A percentile compares a stretch with the other conserved stretches of the same genome.
phyloP scores from a whole-genome alignment of 1,140 invertebrate species.

The Nymphalis io region DNA sequence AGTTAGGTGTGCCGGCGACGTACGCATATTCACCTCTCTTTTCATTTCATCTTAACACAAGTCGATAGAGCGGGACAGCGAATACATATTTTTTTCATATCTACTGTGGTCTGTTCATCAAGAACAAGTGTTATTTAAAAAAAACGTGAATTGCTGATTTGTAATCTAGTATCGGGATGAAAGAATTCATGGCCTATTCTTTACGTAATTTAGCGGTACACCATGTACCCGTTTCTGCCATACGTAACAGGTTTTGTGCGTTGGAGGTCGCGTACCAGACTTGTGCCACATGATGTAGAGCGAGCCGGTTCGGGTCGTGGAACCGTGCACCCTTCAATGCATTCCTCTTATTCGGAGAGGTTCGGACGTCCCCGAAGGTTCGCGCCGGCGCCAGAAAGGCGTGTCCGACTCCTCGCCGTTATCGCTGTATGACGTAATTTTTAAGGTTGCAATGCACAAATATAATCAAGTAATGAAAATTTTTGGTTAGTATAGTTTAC shows the following conservation, averaged over 20 bases:
- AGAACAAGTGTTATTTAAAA: slow-evolving; percentile 50
- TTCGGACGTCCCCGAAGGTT: slow-evolving; percentile 66
- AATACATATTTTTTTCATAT: slow-evolving; percentile 63
- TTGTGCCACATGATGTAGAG: slow-evolving; percentile 71
- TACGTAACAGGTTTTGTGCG: slow-evolving; percentile 77
- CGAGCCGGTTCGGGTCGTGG: slow-evolving; percentile 56
- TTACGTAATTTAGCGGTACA: slow-evolving; percentile 52
- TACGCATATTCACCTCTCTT: slow-evolving; percentile 77
- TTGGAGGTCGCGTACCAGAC: slow-evolving; percentile 73
- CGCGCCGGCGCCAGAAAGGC: slow-evolving; percentile 71
- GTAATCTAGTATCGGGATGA: slow-evolving; percentile 39
- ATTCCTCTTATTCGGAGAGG: slow-evolving; percentile 58
- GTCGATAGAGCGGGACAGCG: slow-evolving; percentile 59
- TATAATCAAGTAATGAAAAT: neutral
- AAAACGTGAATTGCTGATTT: slow-evolving; percentile 45
- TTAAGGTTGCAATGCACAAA: slow-evolving; percentile 38
- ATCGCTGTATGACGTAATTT: slow-evolving; percentile 76
- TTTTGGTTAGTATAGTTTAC: neutral
- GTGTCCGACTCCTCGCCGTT: slow-evolving; percentile 69
- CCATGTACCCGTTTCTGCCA: slow-evolving; percentile 59
- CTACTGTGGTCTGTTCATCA: slow-evolving; percentile 53
- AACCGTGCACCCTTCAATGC: slow-evolving; percentile 60
- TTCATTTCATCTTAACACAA: slow-evolving; percentile 56
- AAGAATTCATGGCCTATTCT: slow-evolving; percentile 42
- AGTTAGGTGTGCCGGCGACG: slow-evolving; percentile 79